phyloP scores from a whole-genome alignment of 1,140 invertebrate genomes.

The Metopolophium dirhodum region DNA sequence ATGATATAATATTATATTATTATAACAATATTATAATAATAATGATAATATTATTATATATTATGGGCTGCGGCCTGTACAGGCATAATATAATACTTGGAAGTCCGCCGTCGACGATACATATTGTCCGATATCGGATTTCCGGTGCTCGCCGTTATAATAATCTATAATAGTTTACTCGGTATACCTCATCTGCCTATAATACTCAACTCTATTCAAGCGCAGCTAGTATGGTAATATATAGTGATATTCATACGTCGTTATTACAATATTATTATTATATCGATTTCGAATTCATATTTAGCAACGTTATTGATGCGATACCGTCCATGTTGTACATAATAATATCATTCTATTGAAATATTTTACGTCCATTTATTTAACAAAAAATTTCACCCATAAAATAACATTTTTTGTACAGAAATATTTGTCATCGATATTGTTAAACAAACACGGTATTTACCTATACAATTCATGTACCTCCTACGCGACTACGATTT shows the following conservation, averaged over 20 bases:
- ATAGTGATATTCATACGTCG: not conserved
- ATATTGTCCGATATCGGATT: constrained; percentile 7
- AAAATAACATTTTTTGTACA: not conserved
- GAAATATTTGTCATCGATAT: not conserved
- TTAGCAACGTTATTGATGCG: not conserved
- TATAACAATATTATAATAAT: not conserved
- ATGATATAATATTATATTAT: not conserved
- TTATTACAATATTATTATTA: too few relatives aligned
- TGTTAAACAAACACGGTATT: constrained; percentile 4
- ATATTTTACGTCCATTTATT: not conserved
- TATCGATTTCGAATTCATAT: too few relatives aligned
- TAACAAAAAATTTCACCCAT: not conserved
- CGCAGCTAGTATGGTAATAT: not conserved
- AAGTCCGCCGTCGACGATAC: not conserved
- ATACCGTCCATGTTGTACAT: not conserved
- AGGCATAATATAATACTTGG: not conserved
- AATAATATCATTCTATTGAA: not conserved
- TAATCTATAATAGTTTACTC: not conserved
- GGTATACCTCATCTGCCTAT: not conserved
- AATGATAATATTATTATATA: too few relatives aligned
- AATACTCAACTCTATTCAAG: not conserved
- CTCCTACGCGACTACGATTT: not conserved
- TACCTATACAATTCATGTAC: not conserved
- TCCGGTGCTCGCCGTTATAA: not conserved
- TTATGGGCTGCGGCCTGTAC: not conserved